Evolutionary conservation across 2,888 invertebrate species (phyloP), one percentile per base, ranked within the genome.

Genomic region (Sympetrum striolatum): DNA sequence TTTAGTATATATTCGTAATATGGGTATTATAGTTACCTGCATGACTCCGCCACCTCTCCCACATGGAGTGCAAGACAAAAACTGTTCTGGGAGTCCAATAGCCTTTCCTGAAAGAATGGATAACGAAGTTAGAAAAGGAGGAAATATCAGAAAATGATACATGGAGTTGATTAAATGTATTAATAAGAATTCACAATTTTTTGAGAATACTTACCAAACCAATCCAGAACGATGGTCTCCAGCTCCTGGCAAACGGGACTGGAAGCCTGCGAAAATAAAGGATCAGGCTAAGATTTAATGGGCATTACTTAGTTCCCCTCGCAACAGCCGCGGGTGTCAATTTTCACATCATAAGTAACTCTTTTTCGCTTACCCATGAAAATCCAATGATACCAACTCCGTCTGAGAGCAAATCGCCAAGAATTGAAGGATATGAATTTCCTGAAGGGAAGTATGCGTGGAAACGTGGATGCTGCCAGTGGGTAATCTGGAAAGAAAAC

Each of bases 241-340:
- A 98, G 94, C 94, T 98, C 98, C n/a, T 97, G 97, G 92, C 97
- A 96, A 0, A 97, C 97, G 18, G 98, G 98, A 94, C 97, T 97
- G 4, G 98, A 97, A 14, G 97, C 97, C 97, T 97, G 92, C n/a
- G 92, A 22, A 81, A 80, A 79, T 22, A 31, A 80, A 90, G 73
- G 64, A 53, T n/a, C 60, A 48, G 22, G 25, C 14, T 81, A 58
- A 4, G 39, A 80, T 80, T 80, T 37, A n/a, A 37, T 44, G n/a
- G 37, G 12, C 25, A 12, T 73, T 31, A 18, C 31, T 31, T 73
- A 31, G 31, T 73, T 25, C 25, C 31, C 44, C 10, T 3, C 53
- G 1, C 15, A 18, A 53, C 4, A 18, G 53, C 18, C 18, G 4
- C 8, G 53, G 5, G 2, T 18, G 2, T 53, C 18, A 1, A 53